Base-by-base conservation (phyloP, 2,797 vertebrate species). In the Moxostoma hubbsi region DNA sequence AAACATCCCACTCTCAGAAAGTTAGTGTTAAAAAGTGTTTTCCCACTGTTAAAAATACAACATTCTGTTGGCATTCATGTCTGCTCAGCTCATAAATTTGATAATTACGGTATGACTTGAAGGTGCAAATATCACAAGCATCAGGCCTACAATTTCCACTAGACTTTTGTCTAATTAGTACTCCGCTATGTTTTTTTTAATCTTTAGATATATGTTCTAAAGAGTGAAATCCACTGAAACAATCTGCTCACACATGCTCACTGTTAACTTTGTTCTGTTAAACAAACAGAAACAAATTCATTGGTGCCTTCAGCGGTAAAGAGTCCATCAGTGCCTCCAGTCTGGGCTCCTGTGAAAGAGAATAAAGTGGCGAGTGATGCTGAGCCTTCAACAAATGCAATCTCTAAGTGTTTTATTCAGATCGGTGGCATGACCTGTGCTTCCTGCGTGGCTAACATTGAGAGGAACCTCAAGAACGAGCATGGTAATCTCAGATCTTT, bases 381-480 rank as follows among this genome's bases (percentile, higher is more conserved):
- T 0, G 18, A 63, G 1, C 83, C 79, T 57, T 81, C 82, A 9
- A 9, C 71, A 62, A 93, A 90, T 54, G 81, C 64, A 0, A 75
- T 92, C 43, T 94, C 94, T 0, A 99, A 99, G 87, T 99, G 98
- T 87, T 98, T 93, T 5, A 95, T 99, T 69, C 97, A 98, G 79
- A 93, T 99, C 0, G 95, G 95, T 6, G 98, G 98, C 11, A 99
- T 99, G 98, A 99, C 98, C 0, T 99, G 98, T 51, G 96, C 98
- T 24, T 99, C 98, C 0, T 99, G 98, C 5, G 98, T 99, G 69
- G 95, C 96, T 82, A 99, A 98, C 92, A 99, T 99, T 0, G 98
- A 99, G 87, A 93, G 97, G 84, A 99, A 99, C 74, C 93, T 99
- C 67, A 97, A 96, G 67, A 94, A 94, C 61, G 97, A 99, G 91